Evolutionary conservation across 2,113 vertebrate species (phyloP).

Genomic region (Pelodiscus sinensis): DNA sequence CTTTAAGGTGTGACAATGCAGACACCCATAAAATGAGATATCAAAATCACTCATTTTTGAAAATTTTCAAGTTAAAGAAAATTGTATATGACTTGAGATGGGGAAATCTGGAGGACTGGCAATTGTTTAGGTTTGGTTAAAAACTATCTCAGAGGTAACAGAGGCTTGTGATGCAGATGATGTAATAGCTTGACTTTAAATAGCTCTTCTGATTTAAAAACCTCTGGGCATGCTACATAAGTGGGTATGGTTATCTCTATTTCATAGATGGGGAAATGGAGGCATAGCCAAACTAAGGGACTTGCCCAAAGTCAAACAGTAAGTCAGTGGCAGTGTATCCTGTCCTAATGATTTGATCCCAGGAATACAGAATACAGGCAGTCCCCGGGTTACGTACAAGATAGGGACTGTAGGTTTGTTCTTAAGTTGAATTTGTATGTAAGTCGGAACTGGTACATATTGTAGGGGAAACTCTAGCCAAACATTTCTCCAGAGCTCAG

Average conservation of each 20-base stretch:
- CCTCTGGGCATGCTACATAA: not conserved
- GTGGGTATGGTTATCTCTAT: not conserved
- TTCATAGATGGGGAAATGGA: not conserved
- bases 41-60: not conserved
- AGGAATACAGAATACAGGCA: no score
- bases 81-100: not conserved
- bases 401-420: no score
- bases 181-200: conserved; percentile 3
- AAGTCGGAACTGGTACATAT: no score
- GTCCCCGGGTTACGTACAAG: no score
- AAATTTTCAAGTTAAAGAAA: not conserved
- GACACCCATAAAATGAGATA: not conserved
- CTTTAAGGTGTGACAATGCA: not conserved
- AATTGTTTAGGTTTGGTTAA: not conserved
- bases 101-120: not conserved
- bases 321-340: not conserved
- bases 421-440: no score
- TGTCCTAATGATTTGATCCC: not conserved
- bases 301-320: not conserved
- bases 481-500: no score
- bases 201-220: not conserved
- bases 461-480: no score
- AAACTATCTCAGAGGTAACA: not conserved
- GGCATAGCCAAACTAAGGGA: not conserved
- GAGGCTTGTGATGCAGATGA: not conserved